Percentiles rank a stretch among this genome's conserved stretches.
These are phyloP conservation scores for Drosophila nasuta DNA, from an alignment of 1,140 invertebrate genomes.

Conservation along the genomic window DNA sequence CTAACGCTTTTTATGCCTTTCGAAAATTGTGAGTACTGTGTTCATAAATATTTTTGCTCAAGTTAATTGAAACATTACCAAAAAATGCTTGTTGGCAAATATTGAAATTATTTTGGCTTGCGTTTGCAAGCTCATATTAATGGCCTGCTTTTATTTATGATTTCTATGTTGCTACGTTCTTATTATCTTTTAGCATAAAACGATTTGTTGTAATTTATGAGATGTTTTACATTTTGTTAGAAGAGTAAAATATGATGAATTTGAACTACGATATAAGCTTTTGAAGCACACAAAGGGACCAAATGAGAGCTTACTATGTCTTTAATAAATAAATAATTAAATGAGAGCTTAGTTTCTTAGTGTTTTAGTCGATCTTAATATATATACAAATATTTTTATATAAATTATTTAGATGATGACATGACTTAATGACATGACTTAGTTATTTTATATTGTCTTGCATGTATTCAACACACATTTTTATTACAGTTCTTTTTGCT, in stretches of 20 bases:
- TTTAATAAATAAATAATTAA: too few relatives aligned
- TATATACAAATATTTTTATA: too few relatives aligned
- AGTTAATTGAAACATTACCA: conserved; percentile 82
- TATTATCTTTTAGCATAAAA: conserved; percentile 26
- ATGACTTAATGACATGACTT: too few relatives aligned
- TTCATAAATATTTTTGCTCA: conserved; percentile 80
- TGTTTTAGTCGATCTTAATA: too few relatives aligned
- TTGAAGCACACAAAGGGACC: too few relatives aligned
- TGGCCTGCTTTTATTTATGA: conserved; percentile 35
- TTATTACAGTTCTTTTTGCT: too few relatives aligned
- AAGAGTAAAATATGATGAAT: neutral
- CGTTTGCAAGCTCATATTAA: conserved; percentile 37
- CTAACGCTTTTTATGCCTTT: conserved; percentile 69
- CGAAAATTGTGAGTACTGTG: conserved; percentile 61
- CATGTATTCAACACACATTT: too few relatives aligned
- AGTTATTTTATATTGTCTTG: too few relatives aligned
- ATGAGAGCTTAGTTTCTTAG: too few relatives aligned
- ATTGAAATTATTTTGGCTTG: conserved; percentile 65
- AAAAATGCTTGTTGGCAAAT: conserved; percentile 77
- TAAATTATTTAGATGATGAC: too few relatives aligned
- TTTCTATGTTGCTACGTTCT: conserved; percentile 38
- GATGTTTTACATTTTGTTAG: neutral
- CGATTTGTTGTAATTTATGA: conserved; percentile 85
- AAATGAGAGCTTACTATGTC: too few relatives aligned
- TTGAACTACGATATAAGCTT: too few relatives aligned